Percentiles rank a stretch among this genome's conserved stretches.
These are phyloP conservation scores for Dascyllus trimaculatus DNA, from an alignment of 2,113 vertebrate species.

Conservation along the genomic window DNA sequence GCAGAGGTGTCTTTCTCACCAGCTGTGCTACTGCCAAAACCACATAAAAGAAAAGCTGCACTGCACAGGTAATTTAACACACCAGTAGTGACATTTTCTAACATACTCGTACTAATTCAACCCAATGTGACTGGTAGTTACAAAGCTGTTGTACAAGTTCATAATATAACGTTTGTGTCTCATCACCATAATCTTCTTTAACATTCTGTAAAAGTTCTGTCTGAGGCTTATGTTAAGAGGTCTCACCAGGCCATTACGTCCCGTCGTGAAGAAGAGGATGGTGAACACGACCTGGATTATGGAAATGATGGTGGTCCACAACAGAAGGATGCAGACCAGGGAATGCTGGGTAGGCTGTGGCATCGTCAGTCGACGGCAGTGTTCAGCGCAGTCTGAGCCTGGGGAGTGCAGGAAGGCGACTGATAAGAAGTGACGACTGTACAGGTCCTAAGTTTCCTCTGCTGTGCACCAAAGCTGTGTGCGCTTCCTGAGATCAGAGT, in stretches of 20 bases:
- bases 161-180: background rate
- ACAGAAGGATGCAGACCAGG: slow-evolving; percentile 65
- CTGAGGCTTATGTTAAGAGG: slow-evolving; percentile 4
- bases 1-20: slow-evolving; percentile 40
- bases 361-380: slow-evolving; percentile 53
- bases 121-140: background rate
- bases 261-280: slow-evolving; percentile 61
- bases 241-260: slow-evolving; percentile 65
- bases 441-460: slow-evolving; percentile 70
- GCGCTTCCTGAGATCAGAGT: slow-evolving; percentile 73
- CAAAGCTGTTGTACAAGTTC: background rate
- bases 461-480: slow-evolving; percentile 47
- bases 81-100: background rate
- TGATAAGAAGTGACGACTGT: slow-evolving; percentile 33
- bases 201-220: background rate
- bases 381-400: slow-evolving; percentile 33
- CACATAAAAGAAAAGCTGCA: slow-evolving; percentile 61
- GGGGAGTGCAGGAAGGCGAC: slow-evolving; percentile 53
- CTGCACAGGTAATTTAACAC: slow-evolving; percentile 7
- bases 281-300: slow-evolving; percentile 57
- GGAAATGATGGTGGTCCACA: slow-evolving; percentile 76
- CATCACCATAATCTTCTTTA: background rate
- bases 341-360: slow-evolving; percentile 42
- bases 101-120: background rate
- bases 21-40: slow-evolving; percentile 60